phyloP scores from a whole-genome alignment of 1,140 invertebrate genomes.

The Laupala kohalensis region DNA sequence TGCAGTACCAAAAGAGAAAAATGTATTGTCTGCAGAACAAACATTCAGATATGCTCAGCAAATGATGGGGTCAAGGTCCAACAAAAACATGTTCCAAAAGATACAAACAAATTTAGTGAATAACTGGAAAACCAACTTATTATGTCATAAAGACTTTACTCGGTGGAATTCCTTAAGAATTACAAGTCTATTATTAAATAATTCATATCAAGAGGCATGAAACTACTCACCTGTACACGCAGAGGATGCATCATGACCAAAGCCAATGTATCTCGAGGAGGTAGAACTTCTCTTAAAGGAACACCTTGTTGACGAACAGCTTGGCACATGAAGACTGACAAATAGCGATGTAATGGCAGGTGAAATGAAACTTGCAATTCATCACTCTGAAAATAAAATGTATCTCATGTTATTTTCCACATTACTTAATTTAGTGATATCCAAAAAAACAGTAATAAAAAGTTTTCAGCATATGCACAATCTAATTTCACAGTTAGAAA shows the following conservation, averaged over 20 bases:
- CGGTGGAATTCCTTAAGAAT: neutral
- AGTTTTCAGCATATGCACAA: too few relatives aligned
- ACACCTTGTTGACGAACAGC: slow-evolving; percentile 71
- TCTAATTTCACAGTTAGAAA: neutral
- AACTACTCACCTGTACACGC: slow-evolving; percentile 60
- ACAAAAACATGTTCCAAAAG: too few relatives aligned
- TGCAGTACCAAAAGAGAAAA: too few relatives aligned
- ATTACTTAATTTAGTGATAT: neutral
- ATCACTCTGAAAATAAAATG: slow-evolving; percentile 44
- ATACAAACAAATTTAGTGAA: neutral
- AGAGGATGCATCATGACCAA: slow-evolving; percentile 80
- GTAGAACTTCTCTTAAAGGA: slow-evolving; percentile 60
- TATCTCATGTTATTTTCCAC: neutral
- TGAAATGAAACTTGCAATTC: slow-evolving; percentile 85
- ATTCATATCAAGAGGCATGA: neutral
- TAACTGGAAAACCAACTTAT: neutral
- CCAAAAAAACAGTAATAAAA: neutral
- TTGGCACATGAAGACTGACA: slow-evolving; percentile 83
- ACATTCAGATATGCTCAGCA: too few relatives aligned
- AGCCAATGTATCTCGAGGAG: slow-evolving; percentile 61
- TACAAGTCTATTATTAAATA: neutral
- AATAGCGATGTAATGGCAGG: slow-evolving; percentile 86
- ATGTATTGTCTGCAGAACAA: too few relatives aligned
- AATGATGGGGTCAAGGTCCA: too few relatives aligned
- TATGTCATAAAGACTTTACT: neutral